Percentiles rank a stretch among this genome's conserved stretches.
phyloP scores from a whole-genome alignment of 1,140 invertebrate species.

The Notospermus geniculatus region DNA sequence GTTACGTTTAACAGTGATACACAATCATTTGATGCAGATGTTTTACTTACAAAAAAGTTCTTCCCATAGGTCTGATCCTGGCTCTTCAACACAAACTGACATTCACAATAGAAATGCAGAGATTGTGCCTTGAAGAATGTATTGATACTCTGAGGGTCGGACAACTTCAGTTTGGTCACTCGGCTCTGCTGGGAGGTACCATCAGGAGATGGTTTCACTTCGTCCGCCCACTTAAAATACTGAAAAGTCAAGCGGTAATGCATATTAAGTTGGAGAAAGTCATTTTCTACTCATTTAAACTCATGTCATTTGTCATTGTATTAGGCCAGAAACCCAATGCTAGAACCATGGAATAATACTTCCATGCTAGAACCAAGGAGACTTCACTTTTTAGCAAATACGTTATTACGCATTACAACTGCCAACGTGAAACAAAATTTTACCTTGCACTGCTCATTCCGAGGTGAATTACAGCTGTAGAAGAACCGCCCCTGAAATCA shows the following conservation, averaged over 20 bases:
- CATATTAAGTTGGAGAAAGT: too few species aligned
- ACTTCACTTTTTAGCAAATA: slow-evolving; percentile 6
- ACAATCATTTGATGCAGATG: not conserved
- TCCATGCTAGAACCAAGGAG: too few species aligned
- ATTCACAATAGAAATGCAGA: slow-evolving; percentile 38
- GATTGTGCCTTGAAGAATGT: slow-evolving; percentile 30
- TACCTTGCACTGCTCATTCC: slow-evolving; percentile 41
- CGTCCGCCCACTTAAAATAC: slow-evolving; percentile 47
- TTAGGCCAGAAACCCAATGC: too few species aligned
- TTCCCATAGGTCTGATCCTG: not conserved
- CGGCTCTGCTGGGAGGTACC: not conserved
- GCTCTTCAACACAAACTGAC: slow-evolving; percentile 29
- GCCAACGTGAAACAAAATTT: not conserved
- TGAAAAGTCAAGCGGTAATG: slow-evolving; percentile 16
- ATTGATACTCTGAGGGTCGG: slow-evolving; percentile 28
- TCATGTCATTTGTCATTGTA: too few species aligned
- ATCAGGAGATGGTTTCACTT: slow-evolving; percentile 10
- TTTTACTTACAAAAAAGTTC: slow-evolving; percentile 1
- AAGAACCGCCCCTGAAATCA: slow-evolving; percentile 32
- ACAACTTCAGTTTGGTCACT: slow-evolving; percentile 21
- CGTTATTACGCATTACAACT: too few species aligned
- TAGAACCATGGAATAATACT: too few species aligned
- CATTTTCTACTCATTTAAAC: too few species aligned
- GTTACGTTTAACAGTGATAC: slow-evolving; percentile 7
- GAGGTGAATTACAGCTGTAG: slow-evolving; percentile 30